Evolutionary conservation across 2,888 invertebrate species (phyloP).

Genomic region (Heliconius ismenius): DNA sequence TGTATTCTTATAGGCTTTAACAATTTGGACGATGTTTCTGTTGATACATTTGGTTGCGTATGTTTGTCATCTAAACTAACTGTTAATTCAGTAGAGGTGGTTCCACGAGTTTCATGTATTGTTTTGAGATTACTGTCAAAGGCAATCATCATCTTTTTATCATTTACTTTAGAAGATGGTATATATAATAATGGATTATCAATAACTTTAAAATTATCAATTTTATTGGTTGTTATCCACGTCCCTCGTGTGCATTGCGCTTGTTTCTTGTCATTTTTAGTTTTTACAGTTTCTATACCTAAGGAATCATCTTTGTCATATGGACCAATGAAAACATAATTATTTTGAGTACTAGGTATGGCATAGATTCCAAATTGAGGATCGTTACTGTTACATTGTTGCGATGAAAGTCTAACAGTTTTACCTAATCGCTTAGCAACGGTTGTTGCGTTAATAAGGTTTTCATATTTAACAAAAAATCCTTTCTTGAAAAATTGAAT

Average conservation of each 20-base stretch:
- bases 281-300: conserved; percentile 70
- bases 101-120: neutral
- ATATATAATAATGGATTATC: conserved; percentile 70
- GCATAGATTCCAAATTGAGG: conserved; percentile 76
- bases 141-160: conserved; percentile 34
- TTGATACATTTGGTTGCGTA: conserved; percentile 12
- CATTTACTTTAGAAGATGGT: conserved; percentile 44
- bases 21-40: conserved; percentile 46
- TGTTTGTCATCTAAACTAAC: neutral
- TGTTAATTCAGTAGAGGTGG: conserved; percentile 5
- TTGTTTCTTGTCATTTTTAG: conserved; percentile 45
- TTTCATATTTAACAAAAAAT: conserved; percentile 79
- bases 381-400: conserved; percentile 54
- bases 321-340: conserved; percentile 72
- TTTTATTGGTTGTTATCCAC: conserved; percentile 70
- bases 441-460: conserved; percentile 73
- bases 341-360: conserved; percentile 61
- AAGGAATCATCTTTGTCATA: conserved; percentile 67
- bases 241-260: conserved; percentile 62
- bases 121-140: conserved; percentile 23
- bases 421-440: conserved; percentile 71
- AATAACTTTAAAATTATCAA: conserved; percentile 67
- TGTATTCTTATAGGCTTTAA: conserved; percentile 71
- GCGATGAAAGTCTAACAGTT: conserved; percentile 75
- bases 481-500: conserved; percentile 76